phyloP scores from a whole-genome alignment of 2,888 invertebrate genomes.

The Volucella zonaria region DNA sequence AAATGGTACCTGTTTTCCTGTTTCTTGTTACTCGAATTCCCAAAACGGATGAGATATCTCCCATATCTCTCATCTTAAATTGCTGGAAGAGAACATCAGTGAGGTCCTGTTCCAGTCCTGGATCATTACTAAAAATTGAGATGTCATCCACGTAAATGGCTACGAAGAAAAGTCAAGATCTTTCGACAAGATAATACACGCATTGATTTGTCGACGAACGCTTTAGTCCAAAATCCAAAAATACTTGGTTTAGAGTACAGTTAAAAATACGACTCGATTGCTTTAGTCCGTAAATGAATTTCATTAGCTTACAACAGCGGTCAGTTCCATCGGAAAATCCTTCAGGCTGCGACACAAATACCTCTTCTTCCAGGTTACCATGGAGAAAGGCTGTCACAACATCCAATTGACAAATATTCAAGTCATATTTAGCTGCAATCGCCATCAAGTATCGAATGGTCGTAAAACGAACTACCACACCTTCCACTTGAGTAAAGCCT shows the following conservation, averaged over 20 bases:
- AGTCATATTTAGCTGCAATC: slow-evolving; percentile 47
- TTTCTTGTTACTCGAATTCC: too few relatives aligned
- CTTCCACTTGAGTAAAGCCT: slow-evolving; percentile 57
- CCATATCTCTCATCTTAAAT: too few relatives aligned
- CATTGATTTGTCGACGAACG: too few relatives aligned
- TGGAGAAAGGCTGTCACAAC: slow-evolving; percentile 35
- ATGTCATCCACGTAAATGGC: slow-evolving; percentile 72
- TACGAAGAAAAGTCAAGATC: slow-evolving; percentile 36
- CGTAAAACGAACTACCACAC: slow-evolving; percentile 46
- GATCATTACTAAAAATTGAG: too few relatives aligned
- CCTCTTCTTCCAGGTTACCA: slow-evolving; percentile 33
- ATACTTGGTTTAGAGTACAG: slow-evolving; percentile 49
- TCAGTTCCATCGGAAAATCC: slow-evolving; percentile 57
- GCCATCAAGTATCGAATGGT: slow-evolving; percentile 51
- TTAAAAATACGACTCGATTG: slow-evolving; percentile 60
- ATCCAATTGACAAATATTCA: slow-evolving; percentile 46
- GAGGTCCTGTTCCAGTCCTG: too few relatives aligned
- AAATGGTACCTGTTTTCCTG: too few relatives aligned
- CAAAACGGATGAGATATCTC: too few relatives aligned
- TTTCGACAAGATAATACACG: slow-evolving; percentile 15
- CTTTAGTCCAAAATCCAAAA: slow-evolving; percentile 30
- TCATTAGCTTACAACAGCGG: too few relatives aligned
- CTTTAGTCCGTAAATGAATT: slow-evolving; percentile 56
- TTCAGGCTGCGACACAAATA: slow-evolving; percentile 52
- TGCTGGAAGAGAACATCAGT: too few relatives aligned